Conservation (phyloP, 2,113 vertebrate genomes). For the Eurypyga helias region DNA sequence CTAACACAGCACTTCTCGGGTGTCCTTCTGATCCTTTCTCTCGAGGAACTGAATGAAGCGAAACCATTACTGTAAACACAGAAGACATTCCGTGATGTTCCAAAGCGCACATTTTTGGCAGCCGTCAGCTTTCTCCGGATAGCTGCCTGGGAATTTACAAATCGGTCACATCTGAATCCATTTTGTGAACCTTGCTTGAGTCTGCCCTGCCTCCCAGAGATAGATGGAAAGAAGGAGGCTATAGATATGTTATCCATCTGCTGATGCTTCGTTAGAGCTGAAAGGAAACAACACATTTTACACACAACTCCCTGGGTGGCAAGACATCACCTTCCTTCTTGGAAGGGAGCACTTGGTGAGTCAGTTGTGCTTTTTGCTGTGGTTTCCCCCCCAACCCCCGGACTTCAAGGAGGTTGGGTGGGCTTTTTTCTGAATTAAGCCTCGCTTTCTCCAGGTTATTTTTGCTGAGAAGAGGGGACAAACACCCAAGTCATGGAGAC, state of each 20-base stretch:
- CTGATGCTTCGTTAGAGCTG: neutral
- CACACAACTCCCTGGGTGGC: neutral
- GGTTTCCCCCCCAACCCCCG: neutral
- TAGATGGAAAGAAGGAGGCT: neutral
- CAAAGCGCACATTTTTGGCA: constrained; percentile 30
- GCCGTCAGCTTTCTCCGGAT: neutral
- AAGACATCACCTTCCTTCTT: neutral
- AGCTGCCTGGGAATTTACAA: constrained; percentile 12
- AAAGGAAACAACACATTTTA: neutral
- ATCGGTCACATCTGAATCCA: neutral
- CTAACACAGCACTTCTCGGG: neutral
- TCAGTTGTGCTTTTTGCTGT: neutral
- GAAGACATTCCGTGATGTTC: neutral
- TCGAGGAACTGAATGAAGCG: neutral
- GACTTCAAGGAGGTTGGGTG: neutral
- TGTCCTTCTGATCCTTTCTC: neutral
- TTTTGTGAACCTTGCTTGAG: neutral
- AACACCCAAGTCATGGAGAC: neutral
- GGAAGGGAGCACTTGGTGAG: neutral
- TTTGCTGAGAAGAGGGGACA: neutral
- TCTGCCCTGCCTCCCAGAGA: constrained; percentile 14
- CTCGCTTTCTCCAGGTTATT: neutral
- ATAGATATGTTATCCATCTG: neutral
- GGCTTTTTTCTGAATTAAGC: neutral
- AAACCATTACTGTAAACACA: neutral